Evolutionary conservation across 2,113 vertebrate genomes (phyloP), one percentile per base, ranked within the genome.

Genomic region (Chaetorhynchus papuensis): DNA sequence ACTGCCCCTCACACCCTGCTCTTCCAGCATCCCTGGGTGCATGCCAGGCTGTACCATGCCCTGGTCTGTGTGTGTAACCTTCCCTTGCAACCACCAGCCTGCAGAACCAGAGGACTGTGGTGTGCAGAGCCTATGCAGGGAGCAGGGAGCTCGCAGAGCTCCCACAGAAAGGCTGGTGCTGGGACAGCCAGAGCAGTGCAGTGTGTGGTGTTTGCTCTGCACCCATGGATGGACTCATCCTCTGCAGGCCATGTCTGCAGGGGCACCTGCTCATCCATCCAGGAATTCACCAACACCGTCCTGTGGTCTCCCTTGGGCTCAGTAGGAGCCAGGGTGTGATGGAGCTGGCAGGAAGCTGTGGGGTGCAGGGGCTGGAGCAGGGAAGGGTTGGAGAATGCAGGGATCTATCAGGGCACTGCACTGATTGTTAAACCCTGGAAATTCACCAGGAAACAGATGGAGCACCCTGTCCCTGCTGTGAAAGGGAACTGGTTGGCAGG

Each of bases 291-390:
- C 35, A 6, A 26, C 60, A 75, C 4, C 35, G 11, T 33, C 24
- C 57, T 15, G 4, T 6, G 4, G 31, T 44, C 3, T 22, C 61
- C 41, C 47, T 8, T 0, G 0, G 19, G 37, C 52, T 84, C 56
- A 22, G 19, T 2, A 2, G 39, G 28, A 84, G 31, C 35, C 2
- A 3, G 15, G 9, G 10, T n/a, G 41, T 5, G 22, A 42, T 17
- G 31, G 44, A 56, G 57, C 56, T 89, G 8, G 1, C 2, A 26
- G 68, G 33, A 66, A n/a, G 18, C 41, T 52, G 16, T n/a, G 59
- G 28, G 53, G 16, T 21, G 31, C 28, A 15, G 21, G 47, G 76
- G 50, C 41, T 60, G 59, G 44, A 76, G 28, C 63, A 64, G 37
- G 39, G 39, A 61, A 77, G 27, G 23, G 4, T 22, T 54, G 68